Percentiles rank a stretch among this genome's conserved stretches.
Conservation (phyloP, 2,113 vertebrate genomes). For the Bubo bubo region DNA sequence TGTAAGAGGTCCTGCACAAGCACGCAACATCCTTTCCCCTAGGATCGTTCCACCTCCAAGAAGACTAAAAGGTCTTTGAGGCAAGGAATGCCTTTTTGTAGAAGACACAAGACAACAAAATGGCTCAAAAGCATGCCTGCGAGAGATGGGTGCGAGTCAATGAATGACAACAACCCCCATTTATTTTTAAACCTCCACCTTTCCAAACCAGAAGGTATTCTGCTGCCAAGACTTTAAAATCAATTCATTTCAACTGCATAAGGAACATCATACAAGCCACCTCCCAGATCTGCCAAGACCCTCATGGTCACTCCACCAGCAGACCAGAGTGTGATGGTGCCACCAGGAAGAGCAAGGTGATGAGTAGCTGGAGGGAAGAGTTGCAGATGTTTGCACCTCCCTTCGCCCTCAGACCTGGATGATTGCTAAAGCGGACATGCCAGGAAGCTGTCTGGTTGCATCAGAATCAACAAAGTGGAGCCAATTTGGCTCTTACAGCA, state of each 20-base stretch:
- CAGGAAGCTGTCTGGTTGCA: background rate
- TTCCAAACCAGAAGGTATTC: background rate
- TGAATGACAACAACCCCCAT: background rate
- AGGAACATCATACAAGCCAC: background rate
- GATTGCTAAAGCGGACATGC: background rate
- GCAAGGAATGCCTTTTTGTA: background rate
- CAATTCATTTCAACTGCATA: background rate
- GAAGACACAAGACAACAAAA: background rate
- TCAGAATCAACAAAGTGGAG: background rate
- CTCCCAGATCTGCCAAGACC: background rate
- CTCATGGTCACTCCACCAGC: background rate
- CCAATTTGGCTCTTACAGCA: background rate
- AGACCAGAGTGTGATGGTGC: accelerated
- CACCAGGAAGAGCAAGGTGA: background rate
- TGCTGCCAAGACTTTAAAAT: background rate
- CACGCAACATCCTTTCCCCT: background rate
- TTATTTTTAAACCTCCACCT: background rate
- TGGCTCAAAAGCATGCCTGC: background rate
- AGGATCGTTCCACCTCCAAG: background rate
- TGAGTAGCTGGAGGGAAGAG: background rate
- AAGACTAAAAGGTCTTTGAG: background rate
- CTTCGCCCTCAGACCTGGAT: background rate
- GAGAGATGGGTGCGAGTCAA: background rate
- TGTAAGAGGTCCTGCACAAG: background rate
- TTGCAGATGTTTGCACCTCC: background rate